Conservation (phyloP, 2,797 vertebrate species). For the Uromys caudimaculatus region DNA sequence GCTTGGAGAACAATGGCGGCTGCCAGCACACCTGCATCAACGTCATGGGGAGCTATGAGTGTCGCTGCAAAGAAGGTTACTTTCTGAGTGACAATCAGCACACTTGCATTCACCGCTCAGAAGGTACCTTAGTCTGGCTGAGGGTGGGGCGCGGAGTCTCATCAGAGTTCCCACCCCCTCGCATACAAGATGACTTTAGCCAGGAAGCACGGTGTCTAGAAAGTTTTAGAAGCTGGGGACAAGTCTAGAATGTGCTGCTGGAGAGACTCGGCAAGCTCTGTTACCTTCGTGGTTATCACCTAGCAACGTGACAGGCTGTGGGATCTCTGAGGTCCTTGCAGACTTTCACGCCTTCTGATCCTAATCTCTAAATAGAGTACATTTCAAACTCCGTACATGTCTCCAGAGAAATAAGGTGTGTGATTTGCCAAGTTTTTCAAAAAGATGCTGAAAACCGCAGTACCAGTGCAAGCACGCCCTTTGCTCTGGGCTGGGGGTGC, state of each 20-base stretch:
- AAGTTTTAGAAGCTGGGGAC: neutral
- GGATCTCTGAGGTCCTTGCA: constrained; percentile 22
- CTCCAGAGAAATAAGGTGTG: constrained; percentile 48
- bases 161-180: neutral
- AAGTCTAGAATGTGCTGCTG: neutral
- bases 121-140: constrained; percentile 89
- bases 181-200: neutral
- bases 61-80: constrained; percentile 96
- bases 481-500: neutral
- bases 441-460: constrained; percentile 60
- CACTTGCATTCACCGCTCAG: constrained; percentile 97
- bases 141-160: neutral
- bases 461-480: constrained; percentile 34
- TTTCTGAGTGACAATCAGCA: constrained; percentile 99
- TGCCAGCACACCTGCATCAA: constrained; percentile 98
- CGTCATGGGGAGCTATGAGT: constrained; percentile 97
- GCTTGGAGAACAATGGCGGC: constrained; percentile 96
- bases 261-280: neutral
- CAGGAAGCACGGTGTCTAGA: neutral
- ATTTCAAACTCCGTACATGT: constrained; percentile 45
- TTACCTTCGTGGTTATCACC: neutral
- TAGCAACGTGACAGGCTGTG: neutral
- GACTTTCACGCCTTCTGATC: constrained; percentile 50
- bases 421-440: constrained; percentile 67
- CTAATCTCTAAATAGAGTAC: constrained; percentile 57